Base-by-base conservation (phyloP, 2,888 invertebrate species). In the Proisotoma minuta region DNA sequence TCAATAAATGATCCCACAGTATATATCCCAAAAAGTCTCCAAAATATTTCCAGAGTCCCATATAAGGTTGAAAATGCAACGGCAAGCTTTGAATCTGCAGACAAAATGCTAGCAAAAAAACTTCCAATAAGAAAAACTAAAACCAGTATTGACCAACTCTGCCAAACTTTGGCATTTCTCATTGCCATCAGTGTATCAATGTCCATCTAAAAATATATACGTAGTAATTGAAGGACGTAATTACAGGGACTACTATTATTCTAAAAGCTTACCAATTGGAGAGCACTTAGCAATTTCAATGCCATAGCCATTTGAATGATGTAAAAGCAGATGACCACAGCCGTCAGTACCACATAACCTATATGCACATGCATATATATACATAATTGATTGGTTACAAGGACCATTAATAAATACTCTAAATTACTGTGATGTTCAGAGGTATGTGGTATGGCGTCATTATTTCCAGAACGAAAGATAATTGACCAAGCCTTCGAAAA, bases 1-100 rank as follows among this genome's bases (percentile, higher is more conserved):
- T 69, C 69, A 23, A 69, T 69, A 22, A 66, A 69, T 49, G 62
- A 43, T 3, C 69, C 69, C 3, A 69, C 59, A 26, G 66, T 62
- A 48, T 64, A 66, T 48, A 66, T 69, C 26, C 60, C 69, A 12
- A 69, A 66, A 1, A 69, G 62, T 59, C 69, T 69, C 69, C 69
- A 69, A 3, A 59, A 27, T 22, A 69, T 64, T 59, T 69, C 64
- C 1, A 58, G 10, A 1, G 64, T 23, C 8, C 66, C 66, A 28
- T 52, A 54, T 12, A 43, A 39, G 0, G 48, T 60, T 3, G 52
- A 26, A 3, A 50, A 47, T 15, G 59, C 26, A 10, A 64, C 22
- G 2, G 18, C 18, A 1, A 56, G 2, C 60, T 62, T 64, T 2
- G 62, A 29, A 39, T 58, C 51, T 8, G 62, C 54, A 26, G 69